A percentile compares a stretch with the other conserved stretches of the same genome.
Evolutionary conservation across 2,888 invertebrate species (phyloP).

Genomic region (Apamea crenata): DNA sequence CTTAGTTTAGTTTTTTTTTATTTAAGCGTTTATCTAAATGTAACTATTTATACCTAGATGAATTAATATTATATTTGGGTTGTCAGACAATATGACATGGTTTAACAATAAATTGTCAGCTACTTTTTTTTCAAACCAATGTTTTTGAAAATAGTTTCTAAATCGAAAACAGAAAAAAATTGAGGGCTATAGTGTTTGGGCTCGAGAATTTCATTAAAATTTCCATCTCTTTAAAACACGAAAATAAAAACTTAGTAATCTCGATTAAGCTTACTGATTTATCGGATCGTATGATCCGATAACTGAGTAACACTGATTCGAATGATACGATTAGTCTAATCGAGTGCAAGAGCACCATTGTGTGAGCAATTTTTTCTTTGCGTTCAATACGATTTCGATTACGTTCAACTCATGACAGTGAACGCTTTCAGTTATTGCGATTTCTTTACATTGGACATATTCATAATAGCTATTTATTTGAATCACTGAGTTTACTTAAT

Average conservation of each 20-base stretch:
- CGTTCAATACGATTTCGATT: not conserved
- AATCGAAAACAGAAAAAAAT: not conserved
- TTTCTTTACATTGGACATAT: not conserved
- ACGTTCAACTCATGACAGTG: not conserved
- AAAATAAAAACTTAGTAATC: not conserved
- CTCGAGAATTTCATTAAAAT: not conserved
- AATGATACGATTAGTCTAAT: slow-evolving; percentile 29
- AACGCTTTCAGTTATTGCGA: not conserved
- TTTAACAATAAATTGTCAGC: not conserved
- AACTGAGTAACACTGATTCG: slow-evolving; percentile 7
- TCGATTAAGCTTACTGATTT: too few relatives aligned
- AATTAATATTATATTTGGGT: not conserved
- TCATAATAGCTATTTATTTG: not conserved
- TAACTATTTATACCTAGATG: not conserved
- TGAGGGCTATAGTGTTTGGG: not conserved
- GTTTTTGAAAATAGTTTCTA: not conserved
- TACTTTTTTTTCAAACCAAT: not conserved
- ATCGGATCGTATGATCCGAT: not conserved
- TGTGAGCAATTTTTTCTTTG: slow-evolving; percentile 8
- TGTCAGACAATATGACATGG: not conserved
- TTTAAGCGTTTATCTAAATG: too few relatives aligned
- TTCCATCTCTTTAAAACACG: not conserved
- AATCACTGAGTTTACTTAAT: not conserved
- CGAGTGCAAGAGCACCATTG: slow-evolving; percentile 21
- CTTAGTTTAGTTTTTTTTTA: too few relatives aligned